A percentile compares a stretch with the other conserved stretches of the same genome.
Evolutionary conservation across 2,888 invertebrate genomes (phyloP).

Genomic region (Ophraella communa): DNA sequence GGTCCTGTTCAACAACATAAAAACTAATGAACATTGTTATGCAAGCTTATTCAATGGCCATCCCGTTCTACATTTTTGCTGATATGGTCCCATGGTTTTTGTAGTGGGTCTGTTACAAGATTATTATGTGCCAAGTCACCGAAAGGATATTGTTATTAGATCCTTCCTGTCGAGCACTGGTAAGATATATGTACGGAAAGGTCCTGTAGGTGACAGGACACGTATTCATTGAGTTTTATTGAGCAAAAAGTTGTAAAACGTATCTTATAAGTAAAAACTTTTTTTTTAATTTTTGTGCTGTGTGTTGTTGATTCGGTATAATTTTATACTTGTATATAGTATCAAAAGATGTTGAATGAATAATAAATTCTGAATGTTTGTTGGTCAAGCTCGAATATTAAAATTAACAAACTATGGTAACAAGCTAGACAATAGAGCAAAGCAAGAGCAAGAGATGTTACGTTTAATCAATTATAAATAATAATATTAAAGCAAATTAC

Average conservation of each 20-base stretch:
- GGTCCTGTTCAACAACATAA: conserved; percentile 18
- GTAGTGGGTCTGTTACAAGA: conserved; percentile 29
- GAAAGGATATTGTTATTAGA: conserved; percentile 34
- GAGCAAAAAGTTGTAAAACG: conserved; percentile 2
- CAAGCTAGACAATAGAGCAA: no score
- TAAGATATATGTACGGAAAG: conserved; percentile 10
- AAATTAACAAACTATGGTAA: no score
- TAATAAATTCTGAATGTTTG: no score
- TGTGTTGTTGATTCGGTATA: no score
- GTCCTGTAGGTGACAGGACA: conserved; percentile 18
- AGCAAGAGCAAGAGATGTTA: no score
- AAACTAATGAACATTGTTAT: conserved; percentile 35
- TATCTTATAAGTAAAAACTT: neutral
- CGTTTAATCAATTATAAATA: no score
- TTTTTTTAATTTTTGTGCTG: no score
- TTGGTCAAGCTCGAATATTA: no score
- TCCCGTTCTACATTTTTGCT: conserved; percentile 29
- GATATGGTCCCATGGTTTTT: conserved; percentile 24
- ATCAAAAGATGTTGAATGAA: no score
- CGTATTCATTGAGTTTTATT: conserved; percentile 25
- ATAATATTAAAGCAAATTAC: no score
- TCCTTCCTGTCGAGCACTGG: conserved; percentile 26
- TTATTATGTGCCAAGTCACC: conserved; percentile 31
- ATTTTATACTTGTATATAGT: no score
- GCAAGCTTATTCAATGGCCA: conserved; percentile 30